Base-by-base conservation (phyloP, 2,113 vertebrate species). In the Poeciliopsis occidentalis region DNA sequence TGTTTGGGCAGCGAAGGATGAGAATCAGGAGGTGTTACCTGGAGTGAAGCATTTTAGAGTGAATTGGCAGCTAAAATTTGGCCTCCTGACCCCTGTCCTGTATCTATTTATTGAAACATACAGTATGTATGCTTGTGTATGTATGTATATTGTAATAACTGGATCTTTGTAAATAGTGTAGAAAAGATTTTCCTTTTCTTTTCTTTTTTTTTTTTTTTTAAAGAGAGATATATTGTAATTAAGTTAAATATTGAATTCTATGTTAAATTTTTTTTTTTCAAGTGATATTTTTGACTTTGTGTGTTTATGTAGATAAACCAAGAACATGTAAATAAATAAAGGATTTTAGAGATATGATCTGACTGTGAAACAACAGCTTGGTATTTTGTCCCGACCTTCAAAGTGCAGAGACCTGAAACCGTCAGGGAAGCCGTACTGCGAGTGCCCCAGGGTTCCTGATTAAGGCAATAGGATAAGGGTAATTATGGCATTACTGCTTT, bases 101-200 rank as follows among this genome's bases (percentile, higher is more conserved):
- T 88, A 85, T 80, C 81, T 87, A 73, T 85, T 84, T 76, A 81
- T 88, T 84, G 67, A 85, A 74, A 76, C 69, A 66, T 64, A 57
- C 71, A 22, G 13, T 12, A 61, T 73, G 77, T 67, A 67, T 71
- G 41, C 15, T 4, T 73, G 76, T 73, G 76, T 39, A 71, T 80
- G 78, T 80, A 74, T 80, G 54, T 74, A 74, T 57, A 86, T 84
- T 83, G 71, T 78, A 81, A 85, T 69, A 79, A 61, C 69, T 26
- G 71, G 68, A 51, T 90, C 79, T 91, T 89, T 94, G 92, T 94
- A 95, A 90, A 95, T 91, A 92, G 92, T 88, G 69, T 94, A 95
- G 94, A 87, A 90, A 61, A 69, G 67, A 67, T 70, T 64, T 68
- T 70, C 71, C 65, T 83, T 91, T 92, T 67, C 4, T 31, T 31